A percentile compares a stretch with the other conserved stretches of the same genome.
phyloP scores from a whole-genome alignment of 1,140 invertebrate genomes.

The Zaprionus taronus region DNA sequence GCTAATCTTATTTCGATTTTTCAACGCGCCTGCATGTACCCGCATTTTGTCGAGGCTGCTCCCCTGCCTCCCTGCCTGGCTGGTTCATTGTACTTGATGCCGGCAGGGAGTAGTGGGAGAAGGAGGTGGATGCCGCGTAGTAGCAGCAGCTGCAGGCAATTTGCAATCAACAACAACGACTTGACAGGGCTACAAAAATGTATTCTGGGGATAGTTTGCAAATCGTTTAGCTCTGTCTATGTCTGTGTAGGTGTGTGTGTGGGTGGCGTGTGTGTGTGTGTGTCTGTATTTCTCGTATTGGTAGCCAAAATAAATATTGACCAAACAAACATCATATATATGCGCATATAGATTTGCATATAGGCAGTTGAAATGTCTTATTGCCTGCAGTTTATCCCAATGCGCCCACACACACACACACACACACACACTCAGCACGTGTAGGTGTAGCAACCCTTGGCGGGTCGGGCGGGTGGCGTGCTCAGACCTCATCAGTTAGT shows the following conservation, averaged over 20 bases:
- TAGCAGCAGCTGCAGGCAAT: slow-evolving; percentile 40
- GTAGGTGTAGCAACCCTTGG: neutral
- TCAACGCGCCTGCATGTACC: slow-evolving; percentile 24
- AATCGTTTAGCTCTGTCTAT: neutral
- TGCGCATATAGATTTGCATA: slow-evolving; percentile 7
- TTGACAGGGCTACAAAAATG: slow-evolving; percentile 35
- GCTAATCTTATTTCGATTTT: slow-evolving; percentile 73
- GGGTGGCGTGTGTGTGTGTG: slow-evolving; percentile 18
- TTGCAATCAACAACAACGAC: slow-evolving; percentile 44
- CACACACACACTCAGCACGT: neutral
- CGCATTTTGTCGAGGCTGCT: slow-evolving; percentile 21
- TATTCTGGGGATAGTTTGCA: slow-evolving; percentile 9
- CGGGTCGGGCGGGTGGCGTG: slow-evolving; percentile 10
- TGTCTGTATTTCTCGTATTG: slow-evolving; percentile 17
- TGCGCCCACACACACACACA: slow-evolving; percentile 27
- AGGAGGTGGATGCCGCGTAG: neutral
- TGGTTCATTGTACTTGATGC: slow-evolving; percentile 34
- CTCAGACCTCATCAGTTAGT: slow-evolving; percentile 23
- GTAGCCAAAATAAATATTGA: slow-evolving; percentile 70
- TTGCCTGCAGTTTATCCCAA: slow-evolving; percentile 68
- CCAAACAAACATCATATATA: slow-evolving; percentile 65
- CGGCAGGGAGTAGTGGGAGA: neutral
- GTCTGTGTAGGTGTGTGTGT: neutral
- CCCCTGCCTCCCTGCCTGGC: neutral
- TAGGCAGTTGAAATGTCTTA: slow-evolving; percentile 43